Conservation (phyloP, 2,888 invertebrate genomes). For the Metellina segmentata region DNA sequence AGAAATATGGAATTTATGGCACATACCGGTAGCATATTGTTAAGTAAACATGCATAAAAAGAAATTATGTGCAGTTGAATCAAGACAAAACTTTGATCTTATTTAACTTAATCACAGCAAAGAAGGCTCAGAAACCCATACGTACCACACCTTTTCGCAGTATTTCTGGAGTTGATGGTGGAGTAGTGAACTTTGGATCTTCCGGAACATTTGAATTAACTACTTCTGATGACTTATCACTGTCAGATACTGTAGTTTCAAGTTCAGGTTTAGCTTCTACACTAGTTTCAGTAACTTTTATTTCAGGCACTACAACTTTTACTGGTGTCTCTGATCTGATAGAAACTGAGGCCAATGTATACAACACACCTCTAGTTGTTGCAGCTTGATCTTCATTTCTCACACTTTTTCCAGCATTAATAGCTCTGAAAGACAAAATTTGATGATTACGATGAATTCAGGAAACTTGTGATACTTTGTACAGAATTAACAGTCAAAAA, state of each 20-base stretch:
- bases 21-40: no score
- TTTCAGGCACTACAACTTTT: background rate
- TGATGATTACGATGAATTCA: no score
- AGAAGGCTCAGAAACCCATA: background rate
- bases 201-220: conserved; percentile 36
- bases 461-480: no score
- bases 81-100: no score
- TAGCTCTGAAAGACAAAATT: conserved; percentile 81
- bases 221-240: conserved; percentile 11
- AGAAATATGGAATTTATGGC: no score
- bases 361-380: conserved; percentile 79
- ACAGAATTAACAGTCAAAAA: no score
- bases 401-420: conserved; percentile 90
- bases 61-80: no score
- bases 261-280: background rate
- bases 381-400: conserved; percentile 89
- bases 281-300: background rate
- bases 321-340: conserved; percentile 22
- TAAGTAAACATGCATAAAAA: no score
- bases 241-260: background rate
- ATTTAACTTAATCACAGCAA: no score
- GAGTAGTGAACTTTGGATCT: conserved; percentile 73
- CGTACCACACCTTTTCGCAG: conserved; percentile 66
- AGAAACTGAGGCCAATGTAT: conserved; percentile 39
- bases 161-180: conserved; percentile 71